These are phyloP conservation scores for Erannis defoliaria DNA, from an alignment of 2,888 invertebrate genomes.

Conservation along the genomic window DNA sequence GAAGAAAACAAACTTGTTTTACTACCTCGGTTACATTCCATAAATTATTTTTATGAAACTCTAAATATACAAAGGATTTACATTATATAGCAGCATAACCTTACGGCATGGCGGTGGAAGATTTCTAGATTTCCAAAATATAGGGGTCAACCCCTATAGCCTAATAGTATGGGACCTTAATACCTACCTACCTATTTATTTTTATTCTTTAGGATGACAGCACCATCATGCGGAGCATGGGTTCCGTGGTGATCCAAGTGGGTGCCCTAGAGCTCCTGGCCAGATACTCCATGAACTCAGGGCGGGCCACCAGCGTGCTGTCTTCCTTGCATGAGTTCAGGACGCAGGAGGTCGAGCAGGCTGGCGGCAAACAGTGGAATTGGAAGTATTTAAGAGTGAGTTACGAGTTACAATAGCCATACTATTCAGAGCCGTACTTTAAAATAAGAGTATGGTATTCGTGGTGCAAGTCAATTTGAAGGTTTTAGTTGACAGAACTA, in stretches of 20 bases:
- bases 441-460: too few relatives aligned
- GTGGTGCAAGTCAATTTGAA: neutral
- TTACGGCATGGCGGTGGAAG: too few relatives aligned
- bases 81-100: too few relatives aligned
- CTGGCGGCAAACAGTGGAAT: constrained; percentile 88
- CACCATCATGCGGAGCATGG: constrained; percentile 68
- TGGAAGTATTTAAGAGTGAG: constrained; percentile 88
- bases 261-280: constrained; percentile 77
- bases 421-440: neutral
- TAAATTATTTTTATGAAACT: too few relatives aligned
- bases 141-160: too few relatives aligned
- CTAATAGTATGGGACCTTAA: too few relatives aligned
- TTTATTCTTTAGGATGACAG: constrained; percentile 59
- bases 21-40: too few relatives aligned
- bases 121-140: too few relatives aligned
- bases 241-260: constrained; percentile 80
- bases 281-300: constrained; percentile 81
- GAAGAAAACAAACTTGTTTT: too few relatives aligned
- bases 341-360: constrained; percentile 81
- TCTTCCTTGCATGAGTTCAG: constrained; percentile 85
- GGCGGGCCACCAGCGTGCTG: constrained; percentile 79
- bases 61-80: too few relatives aligned
- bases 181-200: neutral
- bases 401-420: neutral
- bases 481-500: neutral